phyloP scores from a whole-genome alignment of 2,113 vertebrate species.

The Callospermophilus lateralis region DNA sequence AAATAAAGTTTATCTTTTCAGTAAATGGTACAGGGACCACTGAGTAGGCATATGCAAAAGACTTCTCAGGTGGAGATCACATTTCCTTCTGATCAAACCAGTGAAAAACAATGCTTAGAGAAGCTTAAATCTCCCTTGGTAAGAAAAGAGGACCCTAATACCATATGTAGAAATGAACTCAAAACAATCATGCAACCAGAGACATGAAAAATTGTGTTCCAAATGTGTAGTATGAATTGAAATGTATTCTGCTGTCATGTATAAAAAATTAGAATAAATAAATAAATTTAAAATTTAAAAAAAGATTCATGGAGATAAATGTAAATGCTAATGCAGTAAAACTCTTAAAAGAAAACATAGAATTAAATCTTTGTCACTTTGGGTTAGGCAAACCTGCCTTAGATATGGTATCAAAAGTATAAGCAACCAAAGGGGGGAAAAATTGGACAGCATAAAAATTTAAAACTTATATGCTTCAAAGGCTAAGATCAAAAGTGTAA shows the following conservation, averaged over 20 bases:
- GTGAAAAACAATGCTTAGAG: no score
- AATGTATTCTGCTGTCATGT: no score
- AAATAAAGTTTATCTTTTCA: not conserved
- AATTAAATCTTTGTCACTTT: not conserved
- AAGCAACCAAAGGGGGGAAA: not conserved
- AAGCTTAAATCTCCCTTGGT: no score
- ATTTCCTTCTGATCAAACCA: no score
- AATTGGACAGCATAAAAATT: slow-evolving; percentile 36
- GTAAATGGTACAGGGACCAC: not conserved
- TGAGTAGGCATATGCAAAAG: not conserved
- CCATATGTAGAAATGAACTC: not conserved
- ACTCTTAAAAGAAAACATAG: slow-evolving; percentile 43
- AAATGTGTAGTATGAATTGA: no score
- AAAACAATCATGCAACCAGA: not conserved
- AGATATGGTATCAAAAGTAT: not conserved
- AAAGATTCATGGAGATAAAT: not conserved
- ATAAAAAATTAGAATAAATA: no score
- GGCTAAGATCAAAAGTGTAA: not conserved
- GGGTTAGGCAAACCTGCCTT: not conserved
- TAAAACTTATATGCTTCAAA: not conserved
- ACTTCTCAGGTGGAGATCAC: not conserved
- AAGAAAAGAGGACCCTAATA: not conserved
- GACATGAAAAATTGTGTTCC: no score
- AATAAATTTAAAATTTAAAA: no score
- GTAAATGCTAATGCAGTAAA: slow-evolving; percentile 5